phyloP scores from a whole-genome alignment of 2,888 invertebrate genomes.

The Drosophila falleni region DNA sequence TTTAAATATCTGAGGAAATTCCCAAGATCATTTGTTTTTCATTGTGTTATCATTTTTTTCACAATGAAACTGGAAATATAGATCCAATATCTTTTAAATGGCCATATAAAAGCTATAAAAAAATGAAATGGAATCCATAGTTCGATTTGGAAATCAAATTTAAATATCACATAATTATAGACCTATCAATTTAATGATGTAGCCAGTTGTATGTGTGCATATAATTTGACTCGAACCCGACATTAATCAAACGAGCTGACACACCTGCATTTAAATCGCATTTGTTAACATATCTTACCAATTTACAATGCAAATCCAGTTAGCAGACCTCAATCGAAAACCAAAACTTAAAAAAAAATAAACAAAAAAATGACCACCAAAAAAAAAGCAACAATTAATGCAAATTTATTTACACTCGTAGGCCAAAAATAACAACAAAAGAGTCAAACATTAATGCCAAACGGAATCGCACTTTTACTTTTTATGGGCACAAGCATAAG shows the following conservation, averaged over 20 bases:
- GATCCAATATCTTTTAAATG: constrained; percentile 1
- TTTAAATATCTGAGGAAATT: background rate
- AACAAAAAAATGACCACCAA: constrained; percentile 2
- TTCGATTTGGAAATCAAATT: constrained; percentile 9
- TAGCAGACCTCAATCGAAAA: constrained; percentile 7
- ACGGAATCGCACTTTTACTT: constrained; percentile 68
- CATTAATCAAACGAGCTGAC: constrained; percentile 34
- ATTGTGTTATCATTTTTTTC: background rate
- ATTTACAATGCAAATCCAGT: constrained; percentile 31
- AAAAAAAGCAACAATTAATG: constrained; percentile 36
- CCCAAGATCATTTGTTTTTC: background rate
- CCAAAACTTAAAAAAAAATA: background rate
- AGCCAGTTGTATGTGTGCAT: constrained; percentile 1
- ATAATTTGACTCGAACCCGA: background rate
- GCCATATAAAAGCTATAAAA: background rate
- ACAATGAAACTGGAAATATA: background rate
- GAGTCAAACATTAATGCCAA: constrained; percentile 1
- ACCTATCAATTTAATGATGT: constrained; percentile 4
- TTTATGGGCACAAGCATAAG: constrained; percentile 37
- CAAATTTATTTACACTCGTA: constrained; percentile 37
- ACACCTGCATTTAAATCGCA: constrained; percentile 32
- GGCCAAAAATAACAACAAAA: constrained; percentile 6
- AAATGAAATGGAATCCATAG: background rate
- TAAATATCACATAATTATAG: constrained; percentile 1
- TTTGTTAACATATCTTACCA: constrained; percentile 19